Percentiles rank a stretch among this genome's conserved stretches.
Evolutionary conservation across 2,888 invertebrate species (phyloP).

Genomic region (Hemistola chrysoprasaria): DNA sequence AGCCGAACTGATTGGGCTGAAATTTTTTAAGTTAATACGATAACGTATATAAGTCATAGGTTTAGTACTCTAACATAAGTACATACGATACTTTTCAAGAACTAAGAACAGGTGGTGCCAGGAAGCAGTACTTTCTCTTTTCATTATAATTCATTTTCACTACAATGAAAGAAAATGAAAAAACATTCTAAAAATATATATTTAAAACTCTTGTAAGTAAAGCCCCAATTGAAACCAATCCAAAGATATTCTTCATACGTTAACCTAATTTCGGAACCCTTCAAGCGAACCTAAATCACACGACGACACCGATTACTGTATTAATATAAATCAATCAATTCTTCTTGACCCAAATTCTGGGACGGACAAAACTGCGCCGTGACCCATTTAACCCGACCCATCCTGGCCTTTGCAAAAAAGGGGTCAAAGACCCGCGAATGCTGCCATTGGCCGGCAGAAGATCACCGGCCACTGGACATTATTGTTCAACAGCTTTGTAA

Average conservation of each 20-base stretch:
- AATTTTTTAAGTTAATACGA: too few relatives aligned
- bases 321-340: constrained; percentile 55
- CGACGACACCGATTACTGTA: constrained; percentile 14
- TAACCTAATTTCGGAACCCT: not conserved
- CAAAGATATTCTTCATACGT: too few relatives aligned
- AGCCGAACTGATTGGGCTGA: too few relatives aligned
- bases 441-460: constrained; percentile 38
- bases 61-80: too few relatives aligned
- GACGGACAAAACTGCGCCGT: constrained; percentile 48
- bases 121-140: too few relatives aligned
- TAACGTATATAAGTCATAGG: too few relatives aligned
- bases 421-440: constrained; percentile 51
- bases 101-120: too few relatives aligned
- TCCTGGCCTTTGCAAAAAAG: constrained; percentile 51
- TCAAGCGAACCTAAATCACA: constrained; percentile 2
- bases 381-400: constrained; percentile 65
- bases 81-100: too few relatives aligned
- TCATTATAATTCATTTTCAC: too few relatives aligned
- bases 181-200: too few relatives aligned
- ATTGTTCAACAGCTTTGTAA: constrained; percentile 57
- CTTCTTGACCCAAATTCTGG: constrained; percentile 61
- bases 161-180: too few relatives aligned
- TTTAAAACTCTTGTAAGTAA: too few relatives aligned
- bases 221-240: not conserved
- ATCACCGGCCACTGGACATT: constrained; percentile 29